Evolutionary conservation across 1,140 invertebrate species (phyloP), one percentile per base, ranked within the genome.

Genomic region (Euura saliciscinereae): DNA sequence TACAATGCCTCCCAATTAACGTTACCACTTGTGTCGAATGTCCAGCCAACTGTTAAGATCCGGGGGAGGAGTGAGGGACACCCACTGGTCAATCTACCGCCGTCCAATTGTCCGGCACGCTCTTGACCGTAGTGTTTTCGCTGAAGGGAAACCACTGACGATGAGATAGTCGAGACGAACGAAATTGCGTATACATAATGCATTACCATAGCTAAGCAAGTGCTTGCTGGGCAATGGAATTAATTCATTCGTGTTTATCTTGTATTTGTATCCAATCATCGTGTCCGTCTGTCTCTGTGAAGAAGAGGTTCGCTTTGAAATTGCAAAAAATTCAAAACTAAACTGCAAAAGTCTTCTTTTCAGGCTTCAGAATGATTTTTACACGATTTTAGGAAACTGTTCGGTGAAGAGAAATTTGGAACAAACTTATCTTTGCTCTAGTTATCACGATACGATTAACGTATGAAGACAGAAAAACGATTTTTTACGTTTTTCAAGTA

Each of bases 41-140:
- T 76, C 44, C 42, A 70, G 75, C 83, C 86, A 87, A 86, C 85
- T 87, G 85, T 86, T 84, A 79, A 81, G 79, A 69, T 74, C 8
- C 51, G 4, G 51, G 51, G 13, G 28, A 28, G 28, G 28, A 28
- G 28, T 28, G 28, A 28, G 28, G 28, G 28, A 28, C n/a, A n/a
- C 10, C 51, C 4, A 59, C 0, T 59, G 51, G 51, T 59, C 51
- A 59, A 8, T 59, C 51, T 8, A n/a, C 6, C 8, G 13, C 8
- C 51, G 13, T 8, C 51, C 51, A 59, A 59, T 59, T 59, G 8
- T 11, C 10, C 3, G 51, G 51, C 51, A 59, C 51, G 10, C 51
- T 5, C 8, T n/a, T 59, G 51, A n/a, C 51, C 51, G 13, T 8
- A 59, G 6, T 59, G 51, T 59, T 59, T 59, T 59, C 51, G 13